phyloP scores from a whole-genome alignment of 2,797 vertebrate genomes.

The Otolemur crassicaudatus region DNA sequence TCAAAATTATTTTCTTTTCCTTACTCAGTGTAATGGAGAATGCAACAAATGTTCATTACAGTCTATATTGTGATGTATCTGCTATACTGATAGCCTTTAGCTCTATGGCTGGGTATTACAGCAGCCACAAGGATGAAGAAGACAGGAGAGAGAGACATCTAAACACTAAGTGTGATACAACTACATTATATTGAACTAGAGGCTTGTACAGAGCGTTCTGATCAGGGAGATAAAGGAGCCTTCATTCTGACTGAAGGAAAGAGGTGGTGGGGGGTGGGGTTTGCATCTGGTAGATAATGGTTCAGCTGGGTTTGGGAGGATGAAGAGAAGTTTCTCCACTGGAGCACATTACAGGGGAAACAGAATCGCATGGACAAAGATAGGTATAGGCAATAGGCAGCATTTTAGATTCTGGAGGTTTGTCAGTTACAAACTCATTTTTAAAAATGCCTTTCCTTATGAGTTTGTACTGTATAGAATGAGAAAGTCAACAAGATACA shows the following conservation, averaged over 20 bases:
- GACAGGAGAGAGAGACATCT: background rate
- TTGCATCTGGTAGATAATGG: background rate
- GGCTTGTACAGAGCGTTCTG: background rate
- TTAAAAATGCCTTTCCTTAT: background rate
- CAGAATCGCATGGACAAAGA: background rate
- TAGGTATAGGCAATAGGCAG: background rate
- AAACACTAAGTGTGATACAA: background rate
- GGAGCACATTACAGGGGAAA: background rate
- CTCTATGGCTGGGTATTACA: rapidly evolving
- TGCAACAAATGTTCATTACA: background rate
- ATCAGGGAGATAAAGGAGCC: background rate
- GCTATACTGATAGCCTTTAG: background rate
- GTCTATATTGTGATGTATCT: background rate
- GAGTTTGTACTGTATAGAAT: background rate
- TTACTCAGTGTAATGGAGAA: background rate
- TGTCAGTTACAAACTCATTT: background rate
- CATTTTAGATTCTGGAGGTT: background rate
- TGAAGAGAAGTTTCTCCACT: background rate
- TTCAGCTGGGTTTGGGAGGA: conserved; percentile 3
- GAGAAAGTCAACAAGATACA: background rate
- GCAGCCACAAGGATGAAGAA: background rate
- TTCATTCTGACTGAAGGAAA: background rate
- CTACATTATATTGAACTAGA: background rate
- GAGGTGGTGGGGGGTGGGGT: rapidly evolving
- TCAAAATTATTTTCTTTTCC: background rate